Conservation (phyloP, 2,113 vertebrate species). For the Xyliphius kryptos region DNA sequence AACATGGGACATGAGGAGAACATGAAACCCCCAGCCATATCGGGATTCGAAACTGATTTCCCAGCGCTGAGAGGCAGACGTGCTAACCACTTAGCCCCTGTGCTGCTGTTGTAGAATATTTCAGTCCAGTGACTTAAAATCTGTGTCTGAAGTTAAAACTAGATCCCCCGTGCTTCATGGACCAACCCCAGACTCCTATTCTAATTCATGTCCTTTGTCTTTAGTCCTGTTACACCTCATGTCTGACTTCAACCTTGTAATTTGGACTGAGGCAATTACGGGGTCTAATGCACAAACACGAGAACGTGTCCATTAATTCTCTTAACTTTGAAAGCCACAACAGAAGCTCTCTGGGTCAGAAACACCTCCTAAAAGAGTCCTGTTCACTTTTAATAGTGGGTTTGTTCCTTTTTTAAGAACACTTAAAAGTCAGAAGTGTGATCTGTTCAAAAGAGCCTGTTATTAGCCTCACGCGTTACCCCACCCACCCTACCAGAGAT, state of each 20-base stretch:
- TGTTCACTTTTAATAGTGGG: slow-evolving; percentile 43
- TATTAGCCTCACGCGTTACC: slow-evolving; percentile 40
- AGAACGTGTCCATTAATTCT: slow-evolving; percentile 28
- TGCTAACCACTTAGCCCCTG: too few relatives aligned
- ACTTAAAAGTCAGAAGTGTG: slow-evolving; percentile 20
- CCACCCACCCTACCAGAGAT: neutral
- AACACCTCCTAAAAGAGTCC: neutral
- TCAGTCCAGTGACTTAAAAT: too few relatives aligned
- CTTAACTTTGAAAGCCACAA: slow-evolving; percentile 20
- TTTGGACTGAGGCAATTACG: slow-evolving; percentile 23
- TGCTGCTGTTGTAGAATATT: too few relatives aligned
- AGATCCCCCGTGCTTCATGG: neutral
- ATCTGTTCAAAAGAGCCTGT: slow-evolving; percentile 38
- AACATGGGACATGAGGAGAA: too few relatives aligned
- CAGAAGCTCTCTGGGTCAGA: slow-evolving; percentile 12
- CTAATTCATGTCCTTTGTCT: too few relatives aligned
- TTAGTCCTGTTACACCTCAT: neutral
- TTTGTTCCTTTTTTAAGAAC: neutral
- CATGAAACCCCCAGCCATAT: too few relatives aligned
- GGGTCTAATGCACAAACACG: slow-evolving; percentile 9
- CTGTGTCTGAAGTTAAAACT: too few relatives aligned
- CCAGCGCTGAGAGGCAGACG: too few relatives aligned
- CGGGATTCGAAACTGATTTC: too few relatives aligned
- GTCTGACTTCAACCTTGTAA: slow-evolving; percentile 20
- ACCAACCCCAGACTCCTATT: neutral